A percentile compares a stretch with the other conserved stretches of the same genome.
Conservation (phyloP, 1,140 invertebrate species). For the Hirudo medicinalis region DNA sequence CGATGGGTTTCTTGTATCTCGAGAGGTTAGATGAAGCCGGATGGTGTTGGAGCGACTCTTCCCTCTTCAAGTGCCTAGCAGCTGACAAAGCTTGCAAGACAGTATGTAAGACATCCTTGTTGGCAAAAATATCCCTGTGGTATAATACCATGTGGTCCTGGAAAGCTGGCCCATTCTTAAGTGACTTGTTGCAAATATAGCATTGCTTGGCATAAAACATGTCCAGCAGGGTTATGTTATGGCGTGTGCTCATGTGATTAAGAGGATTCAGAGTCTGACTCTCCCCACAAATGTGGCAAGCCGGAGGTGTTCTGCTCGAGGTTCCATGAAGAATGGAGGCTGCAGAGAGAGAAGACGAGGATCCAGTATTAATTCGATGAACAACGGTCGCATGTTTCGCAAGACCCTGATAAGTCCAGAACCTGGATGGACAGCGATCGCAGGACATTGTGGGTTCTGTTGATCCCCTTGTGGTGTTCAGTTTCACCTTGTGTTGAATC, state of each 20-base stretch:
- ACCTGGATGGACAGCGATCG: slow-evolving; percentile 33
- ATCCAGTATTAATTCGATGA: slow-evolving; percentile 4
- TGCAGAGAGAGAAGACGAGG: no score
- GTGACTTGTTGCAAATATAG: slow-evolving; percentile 14
- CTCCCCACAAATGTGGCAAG: slow-evolving; percentile 13
- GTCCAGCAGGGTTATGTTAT: slow-evolving; percentile 16
- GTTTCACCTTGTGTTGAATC: slow-evolving; percentile 30
- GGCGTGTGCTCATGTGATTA: slow-evolving; percentile 14
- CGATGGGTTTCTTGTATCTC: background rate
- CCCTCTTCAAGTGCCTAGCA: slow-evolving; percentile 11
- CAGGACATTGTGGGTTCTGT: slow-evolving; percentile 31
- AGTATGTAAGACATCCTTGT: slow-evolving; percentile 17
- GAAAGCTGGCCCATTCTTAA: slow-evolving; percentile 9
- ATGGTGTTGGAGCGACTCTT: slow-evolving; percentile 13
- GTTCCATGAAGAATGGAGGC: background rate
- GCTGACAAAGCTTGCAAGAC: slow-evolving; percentile 17
- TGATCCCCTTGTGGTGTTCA: slow-evolving; percentile 19
- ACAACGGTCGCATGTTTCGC: slow-evolving; percentile 27
- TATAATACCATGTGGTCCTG: slow-evolving; percentile 17
- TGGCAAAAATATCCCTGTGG: slow-evolving; percentile 18
- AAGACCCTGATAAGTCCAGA: slow-evolving; percentile 38
- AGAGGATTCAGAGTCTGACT: slow-evolving; percentile 16
- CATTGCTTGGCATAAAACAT: slow-evolving; percentile 12
- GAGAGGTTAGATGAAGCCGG: background rate
- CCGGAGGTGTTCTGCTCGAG: background rate